These are phyloP conservation scores for Chrysolina haemoptera DNA, from an alignment of 2,888 invertebrate species.

Conservation along the genomic window DNA sequence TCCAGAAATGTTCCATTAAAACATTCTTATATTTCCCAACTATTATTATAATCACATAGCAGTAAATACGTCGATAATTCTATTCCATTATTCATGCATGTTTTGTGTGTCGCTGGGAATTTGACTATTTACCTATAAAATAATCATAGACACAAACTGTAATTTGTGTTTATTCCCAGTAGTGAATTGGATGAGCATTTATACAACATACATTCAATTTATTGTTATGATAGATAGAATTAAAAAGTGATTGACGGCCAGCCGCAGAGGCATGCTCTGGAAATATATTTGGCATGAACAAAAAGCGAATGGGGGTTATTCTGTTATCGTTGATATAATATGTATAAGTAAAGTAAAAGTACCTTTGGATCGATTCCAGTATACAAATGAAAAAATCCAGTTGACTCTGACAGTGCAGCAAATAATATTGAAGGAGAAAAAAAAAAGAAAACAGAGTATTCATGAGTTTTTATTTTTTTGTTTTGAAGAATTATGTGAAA, in stretches of 20 bases:
- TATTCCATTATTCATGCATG: constrained; percentile 4
- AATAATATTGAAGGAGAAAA: no score
- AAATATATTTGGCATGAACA: constrained; percentile 15
- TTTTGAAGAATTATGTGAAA: no score
- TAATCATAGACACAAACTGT: constrained; percentile 19
- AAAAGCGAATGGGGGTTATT: constrained; percentile 17
- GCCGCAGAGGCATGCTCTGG: constrained; percentile 12
- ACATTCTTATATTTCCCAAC: constrained; percentile 2
- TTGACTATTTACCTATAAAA: constrained; percentile 23
- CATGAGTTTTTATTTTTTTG: no score
- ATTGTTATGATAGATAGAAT: constrained; percentile 26
- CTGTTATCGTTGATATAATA: background rate
- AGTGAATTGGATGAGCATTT: constrained; percentile 17
- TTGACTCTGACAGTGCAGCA: no score
- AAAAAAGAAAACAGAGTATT: no score
- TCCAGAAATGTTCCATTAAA: constrained; percentile 3
- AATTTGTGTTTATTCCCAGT: constrained; percentile 16
- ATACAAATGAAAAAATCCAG: no score
- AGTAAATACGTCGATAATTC: constrained; percentile 18
- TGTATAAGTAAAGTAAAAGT: no score
- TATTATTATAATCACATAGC: constrained; percentile 13
- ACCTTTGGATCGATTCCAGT: no score
- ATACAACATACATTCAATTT: constrained; percentile 19
- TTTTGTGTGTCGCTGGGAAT: constrained; percentile 23
- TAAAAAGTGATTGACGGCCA: constrained; percentile 25